Percentiles rank a stretch among this genome's conserved stretches.
Conservation (phyloP, 2,797 vertebrate genomes). For the Epinephelus coioides region DNA sequence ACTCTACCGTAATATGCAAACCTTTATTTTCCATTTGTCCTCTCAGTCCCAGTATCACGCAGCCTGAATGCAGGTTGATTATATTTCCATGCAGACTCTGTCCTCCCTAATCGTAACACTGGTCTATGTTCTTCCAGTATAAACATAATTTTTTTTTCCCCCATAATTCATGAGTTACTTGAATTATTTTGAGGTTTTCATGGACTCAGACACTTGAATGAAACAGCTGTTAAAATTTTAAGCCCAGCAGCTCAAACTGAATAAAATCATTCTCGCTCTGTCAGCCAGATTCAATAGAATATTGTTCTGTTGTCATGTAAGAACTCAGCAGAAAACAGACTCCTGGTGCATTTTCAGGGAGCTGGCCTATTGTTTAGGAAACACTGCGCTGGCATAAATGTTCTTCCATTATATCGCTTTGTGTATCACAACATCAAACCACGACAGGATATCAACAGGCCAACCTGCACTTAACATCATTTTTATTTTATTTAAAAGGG, state of each 20-base stretch:
- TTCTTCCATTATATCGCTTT: not conserved
- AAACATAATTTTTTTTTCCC: slow-evolving; percentile 27
- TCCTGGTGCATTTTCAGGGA: not conserved
- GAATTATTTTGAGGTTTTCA: slow-evolving; percentile 33
- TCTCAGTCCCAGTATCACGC: not conserved
- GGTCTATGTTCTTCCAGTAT: not conserved
- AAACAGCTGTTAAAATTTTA: slow-evolving; percentile 51
- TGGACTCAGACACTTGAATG: slow-evolving; percentile 35
- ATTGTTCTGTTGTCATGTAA: slow-evolving; percentile 39
- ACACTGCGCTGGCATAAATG: not conserved
- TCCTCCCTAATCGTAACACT: not conserved
- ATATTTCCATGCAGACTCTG: not conserved
- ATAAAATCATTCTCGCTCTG: slow-evolving; percentile 32
- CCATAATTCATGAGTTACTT: slow-evolving; percentile 54
- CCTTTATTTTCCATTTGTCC: slow-evolving; percentile 11
- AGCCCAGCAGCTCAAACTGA: slow-evolving; percentile 35
- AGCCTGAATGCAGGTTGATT: slow-evolving; percentile 24
- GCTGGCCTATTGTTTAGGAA: slow-evolving; percentile 3
- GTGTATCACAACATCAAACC: not conserved
- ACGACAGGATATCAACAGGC: not conserved
- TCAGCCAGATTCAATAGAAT: slow-evolving; percentile 29
- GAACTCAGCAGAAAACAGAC: slow-evolving; percentile 6
- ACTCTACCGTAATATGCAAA: not conserved
- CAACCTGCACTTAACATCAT: not conserved
- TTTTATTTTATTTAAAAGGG: no score